phyloP scores from a whole-genome alignment of 2,113 vertebrate species.

The Circaetus gallicus region DNA sequence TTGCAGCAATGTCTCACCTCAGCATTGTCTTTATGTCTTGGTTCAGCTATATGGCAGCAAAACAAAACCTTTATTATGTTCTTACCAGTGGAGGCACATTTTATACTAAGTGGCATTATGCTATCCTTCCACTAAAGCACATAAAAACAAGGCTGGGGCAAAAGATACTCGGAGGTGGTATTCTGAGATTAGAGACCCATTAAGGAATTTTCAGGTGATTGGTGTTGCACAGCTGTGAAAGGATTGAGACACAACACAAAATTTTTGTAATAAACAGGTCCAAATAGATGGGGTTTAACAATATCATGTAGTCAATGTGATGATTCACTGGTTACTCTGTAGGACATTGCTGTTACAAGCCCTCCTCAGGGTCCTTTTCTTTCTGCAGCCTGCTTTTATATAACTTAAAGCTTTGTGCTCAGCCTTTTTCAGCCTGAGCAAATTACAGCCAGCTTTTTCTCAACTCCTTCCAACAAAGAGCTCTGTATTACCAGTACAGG shows the following conservation, averaged over 20 bases:
- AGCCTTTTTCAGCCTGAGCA: neutral
- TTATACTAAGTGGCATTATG: neutral
- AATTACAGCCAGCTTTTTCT: neutral
- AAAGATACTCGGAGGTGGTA: neutral
- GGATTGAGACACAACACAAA: neutral
- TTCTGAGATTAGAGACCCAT: neutral
- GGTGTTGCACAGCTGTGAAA: neutral
- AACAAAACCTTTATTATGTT: neutral
- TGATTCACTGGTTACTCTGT: conserved; percentile 5
- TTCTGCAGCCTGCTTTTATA: neutral
- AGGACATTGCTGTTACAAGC: neutral
- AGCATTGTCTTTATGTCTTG: neutral
- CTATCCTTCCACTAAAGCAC: neutral
- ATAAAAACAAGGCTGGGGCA: neutral
- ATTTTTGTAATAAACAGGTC: neutral
- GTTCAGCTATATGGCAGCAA: neutral
- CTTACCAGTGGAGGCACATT: neutral
- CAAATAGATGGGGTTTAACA: neutral
- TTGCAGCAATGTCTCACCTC: neutral
- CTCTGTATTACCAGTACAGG: neutral
- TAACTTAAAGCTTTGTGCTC: neutral
- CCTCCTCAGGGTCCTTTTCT: neutral
- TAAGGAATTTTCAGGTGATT: neutral
- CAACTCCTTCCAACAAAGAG: neutral
- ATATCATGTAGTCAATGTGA: neutral